Conservation (phyloP, 2,113 vertebrate species). For the Pteruthius melanotis region DNA sequence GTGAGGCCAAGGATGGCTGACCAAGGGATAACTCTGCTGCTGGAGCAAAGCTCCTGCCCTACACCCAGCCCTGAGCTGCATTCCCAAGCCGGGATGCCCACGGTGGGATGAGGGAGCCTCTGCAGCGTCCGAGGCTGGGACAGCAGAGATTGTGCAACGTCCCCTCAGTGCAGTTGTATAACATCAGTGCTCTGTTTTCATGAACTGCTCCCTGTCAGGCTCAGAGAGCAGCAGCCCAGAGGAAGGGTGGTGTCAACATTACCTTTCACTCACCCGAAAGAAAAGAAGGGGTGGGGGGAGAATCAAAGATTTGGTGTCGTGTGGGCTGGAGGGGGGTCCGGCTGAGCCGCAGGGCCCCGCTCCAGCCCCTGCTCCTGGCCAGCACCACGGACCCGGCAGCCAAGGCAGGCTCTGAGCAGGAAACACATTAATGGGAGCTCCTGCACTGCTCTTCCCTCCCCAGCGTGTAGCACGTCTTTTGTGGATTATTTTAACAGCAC, state of each 20-base stretch:
- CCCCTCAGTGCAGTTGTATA: neutral
- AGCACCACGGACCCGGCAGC: neutral
- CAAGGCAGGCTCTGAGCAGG: neutral
- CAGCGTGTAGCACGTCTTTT: neutral
- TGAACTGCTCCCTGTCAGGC: neutral
- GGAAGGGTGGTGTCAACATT: constrained; percentile 52
- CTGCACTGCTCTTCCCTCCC: neutral
- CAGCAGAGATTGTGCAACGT: neutral
- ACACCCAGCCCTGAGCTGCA: neutral
- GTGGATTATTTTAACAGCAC: constrained; percentile 43
- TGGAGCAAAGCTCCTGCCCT: neutral
- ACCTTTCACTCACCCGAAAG: constrained; percentile 44
- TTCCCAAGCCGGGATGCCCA: neutral
- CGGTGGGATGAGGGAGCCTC: fast-evolving
- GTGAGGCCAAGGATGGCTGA: neutral
- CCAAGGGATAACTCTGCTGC: neutral
- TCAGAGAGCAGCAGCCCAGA: constrained; percentile 36
- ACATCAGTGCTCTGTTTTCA: neutral
- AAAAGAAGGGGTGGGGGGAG: neutral
- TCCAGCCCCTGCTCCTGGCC: constrained; percentile 2
- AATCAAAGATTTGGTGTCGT: neutral
- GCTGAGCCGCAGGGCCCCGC: neutral
- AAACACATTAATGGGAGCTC: neutral
- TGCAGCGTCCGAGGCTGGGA: fast-evolving
- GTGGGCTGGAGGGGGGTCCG: neutral